Conservation (phyloP, 2,888 invertebrate species). For the Microctonus hyperodae region DNA sequence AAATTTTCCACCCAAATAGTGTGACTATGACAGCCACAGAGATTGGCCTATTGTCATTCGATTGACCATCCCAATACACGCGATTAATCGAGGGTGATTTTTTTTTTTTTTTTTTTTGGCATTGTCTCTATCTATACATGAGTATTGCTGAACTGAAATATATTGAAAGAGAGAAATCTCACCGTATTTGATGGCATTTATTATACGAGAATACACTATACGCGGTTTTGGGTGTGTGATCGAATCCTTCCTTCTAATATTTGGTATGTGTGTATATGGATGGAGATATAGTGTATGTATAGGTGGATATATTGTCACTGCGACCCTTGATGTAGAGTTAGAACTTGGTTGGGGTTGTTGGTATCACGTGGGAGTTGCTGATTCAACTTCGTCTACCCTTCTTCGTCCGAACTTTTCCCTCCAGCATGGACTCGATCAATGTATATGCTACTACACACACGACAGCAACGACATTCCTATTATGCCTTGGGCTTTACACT, state of each 20-base stretch:
- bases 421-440: slow-evolving; percentile 15
- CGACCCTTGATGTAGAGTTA: not conserved
- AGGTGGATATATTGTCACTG: not conserved
- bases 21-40: not conserved
- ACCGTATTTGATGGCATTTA: slow-evolving; percentile 15
- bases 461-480: slow-evolving; percentile 43
- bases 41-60: slow-evolving; percentile 13
- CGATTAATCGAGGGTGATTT: slow-evolving; percentile 23
- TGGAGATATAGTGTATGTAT: not conserved
- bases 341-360: not conserved
- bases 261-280: slow-evolving; percentile 1
- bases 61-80: slow-evolving; percentile 15
- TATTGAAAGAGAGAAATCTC: not conserved
- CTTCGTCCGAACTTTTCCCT: slow-evolving; percentile 9
- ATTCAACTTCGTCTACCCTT: slow-evolving; percentile 18
- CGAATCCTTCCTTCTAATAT: slow-evolving; percentile 13
- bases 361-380: slow-evolving; percentile 4
- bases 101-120: not conserved
- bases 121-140: not conserved
- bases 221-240: slow-evolving; percentile 12
- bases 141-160: not conserved
- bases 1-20: slow-evolving; percentile 4
- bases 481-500: slow-evolving; percentile 40
- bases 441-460: not conserved
- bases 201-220: slow-evolving; percentile 4